A percentile compares a stretch with the other conserved stretches of the same genome.
Evolutionary conservation across 2,797 vertebrate genomes (phyloP).

Genomic region (Poeciliopsis infans): DNA sequence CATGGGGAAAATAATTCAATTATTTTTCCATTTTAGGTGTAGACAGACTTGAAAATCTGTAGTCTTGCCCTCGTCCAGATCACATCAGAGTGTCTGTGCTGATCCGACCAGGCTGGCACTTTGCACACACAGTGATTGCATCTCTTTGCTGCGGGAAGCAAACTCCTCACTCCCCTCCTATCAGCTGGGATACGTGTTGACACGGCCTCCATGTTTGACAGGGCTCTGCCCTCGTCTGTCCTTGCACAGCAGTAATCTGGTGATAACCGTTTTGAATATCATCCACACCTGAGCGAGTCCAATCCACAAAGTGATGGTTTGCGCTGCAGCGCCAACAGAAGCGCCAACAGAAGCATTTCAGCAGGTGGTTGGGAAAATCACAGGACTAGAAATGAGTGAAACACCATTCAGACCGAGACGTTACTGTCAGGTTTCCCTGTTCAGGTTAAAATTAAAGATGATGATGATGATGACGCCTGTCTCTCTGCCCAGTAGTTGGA

Average conservation of each 20-base stretch:
- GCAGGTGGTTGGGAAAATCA: slow-evolving; percentile 15
- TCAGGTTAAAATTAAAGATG: neutral
- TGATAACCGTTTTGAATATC: slow-evolving; percentile 57
- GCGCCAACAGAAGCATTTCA: slow-evolving; percentile 20
- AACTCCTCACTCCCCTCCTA: slow-evolving; percentile 23
- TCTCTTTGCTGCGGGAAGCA: slow-evolving; percentile 4
- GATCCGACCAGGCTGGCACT: slow-evolving; percentile 30
- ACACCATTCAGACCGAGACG: slow-evolving; percentile 14
- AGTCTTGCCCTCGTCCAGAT: slow-evolving; percentile 16
- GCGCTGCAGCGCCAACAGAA: slow-evolving; percentile 5
- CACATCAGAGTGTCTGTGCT: slow-evolving; percentile 12
- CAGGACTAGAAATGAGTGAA: slow-evolving; percentile 4
- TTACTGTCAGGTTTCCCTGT: neutral
- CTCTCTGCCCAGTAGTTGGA: neutral
- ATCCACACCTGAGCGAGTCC: slow-evolving; percentile 2
- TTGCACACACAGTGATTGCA: neutral
- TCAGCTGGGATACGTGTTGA: slow-evolving; percentile 28
- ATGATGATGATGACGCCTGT: neutral
- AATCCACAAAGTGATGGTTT: slow-evolving; percentile 23
- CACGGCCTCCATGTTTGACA: slow-evolving; percentile 48
- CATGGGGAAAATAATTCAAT: too few relatives aligned
- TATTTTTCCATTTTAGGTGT: too few relatives aligned
- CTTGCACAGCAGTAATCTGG: slow-evolving; percentile 21
- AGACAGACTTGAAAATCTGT: neutral
- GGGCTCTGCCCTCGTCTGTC: slow-evolving; percentile 23